Percentiles rank a stretch among this genome's conserved stretches.
Evolutionary conservation across 2,113 vertebrate genomes (phyloP).

Genomic region (Tinamus guttatus): DNA sequence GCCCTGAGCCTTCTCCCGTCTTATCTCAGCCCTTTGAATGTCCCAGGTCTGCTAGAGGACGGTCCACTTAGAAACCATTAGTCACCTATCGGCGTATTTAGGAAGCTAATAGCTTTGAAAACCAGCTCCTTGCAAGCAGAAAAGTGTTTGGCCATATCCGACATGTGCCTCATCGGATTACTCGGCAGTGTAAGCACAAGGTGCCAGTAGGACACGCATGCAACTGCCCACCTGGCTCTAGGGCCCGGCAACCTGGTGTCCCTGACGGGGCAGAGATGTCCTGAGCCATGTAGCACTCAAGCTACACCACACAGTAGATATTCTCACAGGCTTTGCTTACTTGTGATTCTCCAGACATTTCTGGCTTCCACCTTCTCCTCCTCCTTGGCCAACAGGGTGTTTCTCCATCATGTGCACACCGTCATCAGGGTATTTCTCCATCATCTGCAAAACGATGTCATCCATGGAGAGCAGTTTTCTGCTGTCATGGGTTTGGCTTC

Average conservation of each 20-base stretch:
- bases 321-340: not conserved
- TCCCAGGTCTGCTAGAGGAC: not conserved
- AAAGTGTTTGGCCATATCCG: not conserved
- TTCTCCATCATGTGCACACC: not conserved
- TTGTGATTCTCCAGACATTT: not conserved
- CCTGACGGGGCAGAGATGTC: not conserved
- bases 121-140: not conserved
- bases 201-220: not conserved
- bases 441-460: not conserved
- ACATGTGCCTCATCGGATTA: rapidly evolving
- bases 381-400: not conserved
- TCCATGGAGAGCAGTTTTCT: not conserved
- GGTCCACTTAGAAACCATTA: constrained; percentile 54
- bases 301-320: not conserved
- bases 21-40: not conserved
- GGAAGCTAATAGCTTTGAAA: constrained; percentile 42
- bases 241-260: not conserved
- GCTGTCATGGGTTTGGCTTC: not conserved
- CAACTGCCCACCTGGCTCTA: not conserved
- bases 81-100: constrained; percentile 37
- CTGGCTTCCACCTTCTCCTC: not conserved
- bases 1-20: not conserved
- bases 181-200: not conserved
- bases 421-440: not conserved
- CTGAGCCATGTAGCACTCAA: too few relatives aligned